Conservation (phyloP, 2,113 vertebrate species). For the Plecotus auritus region DNA sequence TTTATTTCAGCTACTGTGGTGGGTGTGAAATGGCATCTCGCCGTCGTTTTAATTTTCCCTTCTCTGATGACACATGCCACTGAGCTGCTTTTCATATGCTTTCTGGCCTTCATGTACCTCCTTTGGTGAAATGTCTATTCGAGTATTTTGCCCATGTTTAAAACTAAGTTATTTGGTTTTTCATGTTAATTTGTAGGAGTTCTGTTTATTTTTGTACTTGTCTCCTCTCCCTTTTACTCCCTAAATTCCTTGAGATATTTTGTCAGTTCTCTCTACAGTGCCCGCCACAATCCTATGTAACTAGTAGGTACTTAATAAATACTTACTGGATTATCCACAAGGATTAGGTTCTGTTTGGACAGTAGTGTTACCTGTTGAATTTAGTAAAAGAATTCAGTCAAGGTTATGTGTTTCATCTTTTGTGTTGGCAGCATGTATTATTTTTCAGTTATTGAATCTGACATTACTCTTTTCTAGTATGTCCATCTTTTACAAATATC, state of each 20-base stretch:
- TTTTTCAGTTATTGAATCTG: neutral
- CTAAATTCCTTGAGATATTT: neutral
- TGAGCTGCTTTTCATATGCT: neutral
- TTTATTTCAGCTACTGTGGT: neutral
- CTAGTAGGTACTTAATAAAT: neutral
- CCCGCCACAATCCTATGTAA: neutral
- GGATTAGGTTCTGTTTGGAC: neutral
- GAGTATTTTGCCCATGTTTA: neutral
- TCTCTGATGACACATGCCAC: neutral
- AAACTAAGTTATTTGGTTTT: neutral
- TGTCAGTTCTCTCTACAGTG: neutral
- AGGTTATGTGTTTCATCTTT: neutral
- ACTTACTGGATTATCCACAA: neutral
- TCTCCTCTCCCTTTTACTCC: neutral
- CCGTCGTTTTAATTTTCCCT: neutral
- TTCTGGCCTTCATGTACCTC: neutral
- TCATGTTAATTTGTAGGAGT: neutral
- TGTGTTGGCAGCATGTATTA: neutral
- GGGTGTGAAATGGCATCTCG: neutral
- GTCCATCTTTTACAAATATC: neutral
- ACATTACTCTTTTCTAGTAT: neutral
- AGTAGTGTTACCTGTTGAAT: neutral
- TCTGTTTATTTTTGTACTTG: neutral
- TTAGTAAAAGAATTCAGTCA: neutral
- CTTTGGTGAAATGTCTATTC: neutral